A percentile compares a stretch with the other conserved stretches of the same genome.
phyloP scores from a whole-genome alignment of 2,797 vertebrate genomes.

The Lacerta bilineata region DNA sequence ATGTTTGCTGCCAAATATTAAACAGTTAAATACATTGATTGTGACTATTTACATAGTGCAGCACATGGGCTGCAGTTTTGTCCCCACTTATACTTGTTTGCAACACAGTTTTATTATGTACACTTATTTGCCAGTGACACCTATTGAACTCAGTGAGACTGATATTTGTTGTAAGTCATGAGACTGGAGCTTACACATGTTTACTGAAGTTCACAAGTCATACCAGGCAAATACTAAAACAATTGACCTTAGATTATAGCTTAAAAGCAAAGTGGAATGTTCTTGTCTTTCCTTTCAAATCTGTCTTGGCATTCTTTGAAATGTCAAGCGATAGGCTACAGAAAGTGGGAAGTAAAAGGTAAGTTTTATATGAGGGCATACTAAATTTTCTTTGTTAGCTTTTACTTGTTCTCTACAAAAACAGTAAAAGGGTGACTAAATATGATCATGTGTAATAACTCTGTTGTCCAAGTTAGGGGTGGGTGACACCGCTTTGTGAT shows the following conservation, averaged over 20 bases:
- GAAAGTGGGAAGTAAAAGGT: not conserved
- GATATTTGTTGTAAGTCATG: not conserved
- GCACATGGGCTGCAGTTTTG: not conserved
- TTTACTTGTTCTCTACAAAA: constrained; percentile 9
- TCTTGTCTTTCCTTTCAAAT: not conserved
- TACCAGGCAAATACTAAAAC: not conserved
- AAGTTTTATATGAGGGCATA: constrained; percentile 13
- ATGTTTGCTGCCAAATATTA: not conserved
- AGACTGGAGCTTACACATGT: not conserved
- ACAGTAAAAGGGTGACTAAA: not conserved
- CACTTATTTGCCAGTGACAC: not conserved
- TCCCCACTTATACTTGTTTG: not conserved
- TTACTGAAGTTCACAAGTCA: not conserved
- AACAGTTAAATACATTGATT: not conserved
- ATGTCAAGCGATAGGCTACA: constrained; percentile 13
- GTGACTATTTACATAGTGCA: no score
- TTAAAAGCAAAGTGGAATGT: not conserved
- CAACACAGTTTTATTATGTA: not conserved
- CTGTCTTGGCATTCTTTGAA: constrained; percentile 16
- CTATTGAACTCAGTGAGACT: not conserved
- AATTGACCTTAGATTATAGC: not conserved
- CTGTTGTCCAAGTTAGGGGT: no score
- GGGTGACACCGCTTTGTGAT: no score
- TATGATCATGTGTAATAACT: rapidly evolving
- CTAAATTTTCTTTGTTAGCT: constrained; percentile 13